phyloP scores from a whole-genome alignment of 2,888 invertebrate species.

The Habrosyne pyritoides region DNA sequence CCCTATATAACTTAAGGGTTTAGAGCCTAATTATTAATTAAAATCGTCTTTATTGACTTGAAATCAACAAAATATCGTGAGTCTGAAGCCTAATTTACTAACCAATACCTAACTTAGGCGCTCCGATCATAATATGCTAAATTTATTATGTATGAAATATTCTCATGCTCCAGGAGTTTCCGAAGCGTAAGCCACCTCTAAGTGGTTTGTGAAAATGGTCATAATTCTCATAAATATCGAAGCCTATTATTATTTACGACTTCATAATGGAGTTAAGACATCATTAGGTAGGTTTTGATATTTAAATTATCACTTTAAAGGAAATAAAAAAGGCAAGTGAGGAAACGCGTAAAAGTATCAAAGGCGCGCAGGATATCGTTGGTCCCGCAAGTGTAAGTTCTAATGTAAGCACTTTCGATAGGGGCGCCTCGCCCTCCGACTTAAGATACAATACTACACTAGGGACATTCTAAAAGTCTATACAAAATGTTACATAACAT shows the following conservation, averaged over 20 bases:
- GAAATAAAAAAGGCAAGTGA: slow-evolving; percentile 9
- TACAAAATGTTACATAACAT: too few species aligned
- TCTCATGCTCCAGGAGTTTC: too few species aligned
- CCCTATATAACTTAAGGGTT: too few species aligned
- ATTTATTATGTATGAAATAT: too few species aligned
- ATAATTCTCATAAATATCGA: background rate
- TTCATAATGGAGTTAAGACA: background rate
- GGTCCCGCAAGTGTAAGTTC: slow-evolving; percentile 50
- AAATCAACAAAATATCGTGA: too few species aligned
- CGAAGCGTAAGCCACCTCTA: too few species aligned
- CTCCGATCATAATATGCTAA: too few species aligned
- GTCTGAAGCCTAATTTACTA: too few species aligned
- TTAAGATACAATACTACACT: slow-evolving; percentile 55
- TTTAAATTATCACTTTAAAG: background rate
- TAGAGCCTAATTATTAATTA: too few species aligned
- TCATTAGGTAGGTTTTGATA: background rate
- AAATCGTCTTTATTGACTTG: too few species aligned
- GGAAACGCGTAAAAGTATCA: slow-evolving; percentile 25
- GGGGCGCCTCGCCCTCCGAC: slow-evolving; percentile 64
- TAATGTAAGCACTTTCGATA: slow-evolving; percentile 62
- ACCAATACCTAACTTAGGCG: too few species aligned
- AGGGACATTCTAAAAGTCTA: slow-evolving; percentile 43
- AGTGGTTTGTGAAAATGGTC: too few species aligned
- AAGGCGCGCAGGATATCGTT: slow-evolving; percentile 27
- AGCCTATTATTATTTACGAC: background rate